Base-by-base conservation (phyloP, 2,797 vertebrate species). In the Pseudomugil tenellus region DNA sequence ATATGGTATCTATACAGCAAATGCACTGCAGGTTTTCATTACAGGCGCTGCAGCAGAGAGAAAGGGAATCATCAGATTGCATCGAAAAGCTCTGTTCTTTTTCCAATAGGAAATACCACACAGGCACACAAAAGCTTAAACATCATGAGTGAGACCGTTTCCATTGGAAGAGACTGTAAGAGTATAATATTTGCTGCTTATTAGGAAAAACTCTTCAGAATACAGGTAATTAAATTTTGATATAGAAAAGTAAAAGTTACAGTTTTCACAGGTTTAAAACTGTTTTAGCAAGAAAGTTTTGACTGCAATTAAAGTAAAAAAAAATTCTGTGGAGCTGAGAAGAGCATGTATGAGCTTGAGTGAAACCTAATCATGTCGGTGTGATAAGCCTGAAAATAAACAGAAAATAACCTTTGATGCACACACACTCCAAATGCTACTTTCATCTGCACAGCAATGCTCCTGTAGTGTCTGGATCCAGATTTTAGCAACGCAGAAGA, bases 91-190 rank as follows among this genome's bases (percentile, higher is more conserved):
- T 89, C 88, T 87, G 79, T 84, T 92, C 85, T 79, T 79, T 88
- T 80, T 92, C 90, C 87, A 92, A 82, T 81, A 89, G 81, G 83
- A 94, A 92, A 88, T 90, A 85, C 90, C 94, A 92, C 86, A 91
- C 75, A 72, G 70, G 63, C 54, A 21, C 39, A 59, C 25, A 53
- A 34, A 46, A 49, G 62, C 53, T 63, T 23, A 58, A 58, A 58
- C 41, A 52, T 70, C 26, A 41, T 3, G 5, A 67, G 58, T 0
- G 6, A 74, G 70, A 80, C 32, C 4, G 41, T 82, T 84, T 83
- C 67, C 76, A 56, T 81, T 80, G 77, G 72, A 83, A 79, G 70
- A 75, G 19, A 58, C 29, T 63, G 46, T 48, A 72, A 75, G 63
- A 63, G 21, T 67, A 59, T 70, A 62, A 34, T 55, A 78, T 63